Percentiles rank a stretch among this genome's conserved stretches.
These are phyloP conservation scores for Eonycteris spelaea DNA, from an alignment of 2,113 vertebrate genomes.

Conservation along the genomic window DNA sequence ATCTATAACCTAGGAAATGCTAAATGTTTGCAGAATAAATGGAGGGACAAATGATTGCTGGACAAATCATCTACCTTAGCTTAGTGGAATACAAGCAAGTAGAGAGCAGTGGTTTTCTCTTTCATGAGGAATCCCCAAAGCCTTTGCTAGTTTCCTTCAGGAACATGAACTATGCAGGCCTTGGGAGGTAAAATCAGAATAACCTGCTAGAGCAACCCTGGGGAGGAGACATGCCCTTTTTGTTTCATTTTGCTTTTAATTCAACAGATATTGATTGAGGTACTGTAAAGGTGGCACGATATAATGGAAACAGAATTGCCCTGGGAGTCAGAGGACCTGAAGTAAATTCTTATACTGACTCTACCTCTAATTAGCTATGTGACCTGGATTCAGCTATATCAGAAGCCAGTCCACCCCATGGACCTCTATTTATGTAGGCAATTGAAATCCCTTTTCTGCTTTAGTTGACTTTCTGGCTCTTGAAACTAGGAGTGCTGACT, in stretches of 20 bases:
- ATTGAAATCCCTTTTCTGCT: neutral
- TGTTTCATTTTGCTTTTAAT: constrained; percentile 37
- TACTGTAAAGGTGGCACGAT: neutral
- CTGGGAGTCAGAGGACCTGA: neutral
- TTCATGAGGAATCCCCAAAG: neutral
- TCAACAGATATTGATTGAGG: constrained; percentile 15
- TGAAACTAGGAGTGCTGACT: neutral
- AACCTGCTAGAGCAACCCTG: neutral
- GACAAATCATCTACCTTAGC: neutral
- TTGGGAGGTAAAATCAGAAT: constrained; percentile 9
- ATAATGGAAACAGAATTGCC: constrained; percentile 21
- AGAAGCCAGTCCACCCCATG: neutral
- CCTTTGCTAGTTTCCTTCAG: neutral
- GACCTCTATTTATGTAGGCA: neutral
- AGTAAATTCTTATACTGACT: neutral
- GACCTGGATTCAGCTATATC: neutral
- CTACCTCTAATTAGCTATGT: neutral
- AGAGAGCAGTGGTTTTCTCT: neutral
- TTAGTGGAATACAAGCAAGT: neutral
- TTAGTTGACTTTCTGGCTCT: neutral
- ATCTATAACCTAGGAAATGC: neutral
- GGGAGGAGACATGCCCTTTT: neutral
- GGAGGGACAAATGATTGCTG: neutral
- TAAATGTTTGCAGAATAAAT: neutral
- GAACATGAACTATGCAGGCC: neutral